phyloP scores from a whole-genome alignment of 2,797 vertebrate species.

The Macroramphosus scolopax region DNA sequence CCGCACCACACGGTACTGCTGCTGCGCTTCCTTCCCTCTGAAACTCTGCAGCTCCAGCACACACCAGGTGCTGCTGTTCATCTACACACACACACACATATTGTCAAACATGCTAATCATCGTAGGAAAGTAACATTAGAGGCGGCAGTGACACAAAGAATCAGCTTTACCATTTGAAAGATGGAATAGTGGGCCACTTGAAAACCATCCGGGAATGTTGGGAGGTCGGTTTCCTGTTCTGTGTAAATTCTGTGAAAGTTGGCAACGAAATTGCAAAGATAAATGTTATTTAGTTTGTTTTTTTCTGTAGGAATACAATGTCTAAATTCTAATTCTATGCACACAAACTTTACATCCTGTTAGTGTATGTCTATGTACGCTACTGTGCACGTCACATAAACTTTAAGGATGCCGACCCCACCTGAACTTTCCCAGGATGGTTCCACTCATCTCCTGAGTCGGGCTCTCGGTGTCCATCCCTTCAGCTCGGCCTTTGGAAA shows the following conservation, averaged over 20 bases:
- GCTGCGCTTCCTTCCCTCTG: constrained; percentile 30
- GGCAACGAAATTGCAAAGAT: constrained; percentile 5
- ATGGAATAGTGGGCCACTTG: constrained; percentile 83
- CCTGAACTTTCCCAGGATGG: constrained; percentile 50
- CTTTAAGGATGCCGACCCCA: constrained; percentile 28
- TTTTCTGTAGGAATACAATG: no score
- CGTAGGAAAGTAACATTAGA: not conserved
- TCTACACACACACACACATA: constrained; percentile 23
- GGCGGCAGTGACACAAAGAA: not conserved
- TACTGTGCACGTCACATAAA: no score
- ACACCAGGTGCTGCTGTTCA: constrained; percentile 40
- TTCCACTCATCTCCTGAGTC: constrained; percentile 2
- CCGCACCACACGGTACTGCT: constrained; percentile 70
- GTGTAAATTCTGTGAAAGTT: constrained; percentile 64
- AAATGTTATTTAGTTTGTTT: no score
- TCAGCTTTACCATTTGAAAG: constrained; percentile 77
- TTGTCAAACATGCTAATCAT: not conserved
- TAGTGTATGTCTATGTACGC: no score
- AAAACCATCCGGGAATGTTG: constrained; percentile 72
- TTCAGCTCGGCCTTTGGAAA: not conserved
- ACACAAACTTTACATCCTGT: no score
- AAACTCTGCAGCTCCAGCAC: constrained; percentile 82
- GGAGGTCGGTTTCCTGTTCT: constrained; percentile 54
- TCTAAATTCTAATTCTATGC: no score
- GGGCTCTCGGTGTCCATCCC: not conserved